A percentile compares a stretch with the other conserved stretches of the same genome.
These are phyloP conservation scores for Sebastes matsubarae DNA, from an alignment of 2,797 vertebrate genomes.

Conservation along the genomic window DNA sequence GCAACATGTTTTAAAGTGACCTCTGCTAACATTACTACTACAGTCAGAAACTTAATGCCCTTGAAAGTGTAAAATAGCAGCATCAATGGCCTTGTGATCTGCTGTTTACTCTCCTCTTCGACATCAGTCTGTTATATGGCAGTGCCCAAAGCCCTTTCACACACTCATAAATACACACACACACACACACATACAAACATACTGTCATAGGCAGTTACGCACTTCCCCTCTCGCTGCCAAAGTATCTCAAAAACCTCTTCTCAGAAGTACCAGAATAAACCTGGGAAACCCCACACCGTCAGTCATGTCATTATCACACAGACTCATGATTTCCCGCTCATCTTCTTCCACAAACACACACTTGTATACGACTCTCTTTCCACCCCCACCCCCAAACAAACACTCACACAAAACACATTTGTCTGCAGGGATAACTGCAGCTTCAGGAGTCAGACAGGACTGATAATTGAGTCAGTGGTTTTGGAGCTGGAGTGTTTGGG, in stretches of 20 bases:
- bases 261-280: conserved; percentile 68
- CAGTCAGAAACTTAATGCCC: neutral
- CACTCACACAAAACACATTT: neutral
- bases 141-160: neutral
- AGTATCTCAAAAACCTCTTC: conserved; percentile 43
- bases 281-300: conserved; percentile 66
- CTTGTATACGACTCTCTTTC: neutral
- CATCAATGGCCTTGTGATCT: neutral
- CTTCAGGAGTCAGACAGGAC: neutral
- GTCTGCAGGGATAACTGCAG: neutral
- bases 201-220: neutral
- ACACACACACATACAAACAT: neutral
- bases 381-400: neutral
- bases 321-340: neutral
- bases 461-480: neutral
- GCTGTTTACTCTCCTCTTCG: conserved; percentile 27
- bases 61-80: conserved; percentile 14
- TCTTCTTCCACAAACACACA: neutral
- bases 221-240: conserved; percentile 22
- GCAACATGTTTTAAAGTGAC: neutral
- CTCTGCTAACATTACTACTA: neutral
- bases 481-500: neutral
- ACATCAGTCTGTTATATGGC: conserved; percentile 12
- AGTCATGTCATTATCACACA: conserved; percentile 25
- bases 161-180: neutral